Conservation (phyloP, 23 tunicate genomes). For the Diplosoma virens region DNA sequence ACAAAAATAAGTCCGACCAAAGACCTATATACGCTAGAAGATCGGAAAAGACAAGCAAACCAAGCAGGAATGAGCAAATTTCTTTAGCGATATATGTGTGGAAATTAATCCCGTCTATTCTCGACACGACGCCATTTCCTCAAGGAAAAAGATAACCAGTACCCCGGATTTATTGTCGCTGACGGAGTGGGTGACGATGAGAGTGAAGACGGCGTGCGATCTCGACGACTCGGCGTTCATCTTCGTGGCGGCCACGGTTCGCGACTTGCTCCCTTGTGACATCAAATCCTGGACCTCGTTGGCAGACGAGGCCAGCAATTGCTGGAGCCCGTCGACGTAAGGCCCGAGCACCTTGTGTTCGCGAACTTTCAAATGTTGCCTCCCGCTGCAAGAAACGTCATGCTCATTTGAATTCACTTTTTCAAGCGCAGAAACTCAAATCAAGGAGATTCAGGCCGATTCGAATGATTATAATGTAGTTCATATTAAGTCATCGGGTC, state of each 20-base stretch:
- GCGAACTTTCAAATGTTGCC: conserved; percentile 74
- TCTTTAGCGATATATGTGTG: no score
- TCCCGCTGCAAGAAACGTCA: background rate
- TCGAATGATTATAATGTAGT: no score
- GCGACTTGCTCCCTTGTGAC: conserved; percentile 85
- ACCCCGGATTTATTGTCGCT: conserved; percentile 52
- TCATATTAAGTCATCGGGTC: no score
- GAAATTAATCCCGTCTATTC: no score
- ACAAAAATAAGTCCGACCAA: background rate
- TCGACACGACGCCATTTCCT: background rate
- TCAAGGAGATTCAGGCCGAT: no score
- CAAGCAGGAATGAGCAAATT: no score
- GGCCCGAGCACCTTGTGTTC: conserved; percentile 89
- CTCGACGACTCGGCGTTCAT: conserved; percentile 98
- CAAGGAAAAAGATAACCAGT: background rate
- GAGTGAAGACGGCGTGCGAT: conserved; percentile 96
- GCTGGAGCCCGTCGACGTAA: conserved; percentile 88
- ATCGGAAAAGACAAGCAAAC: no score
- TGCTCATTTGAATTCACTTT: no score
- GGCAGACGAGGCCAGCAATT: conserved; percentile 56
- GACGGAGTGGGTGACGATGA: conserved; percentile 79
- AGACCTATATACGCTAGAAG: background rate
- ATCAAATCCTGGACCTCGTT: conserved; percentile 68
- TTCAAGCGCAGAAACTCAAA: no score
- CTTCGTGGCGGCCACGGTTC: conserved; percentile 96